Base-by-base conservation (phyloP, 2,113 vertebrate genomes). In the Uria aalge region DNA sequence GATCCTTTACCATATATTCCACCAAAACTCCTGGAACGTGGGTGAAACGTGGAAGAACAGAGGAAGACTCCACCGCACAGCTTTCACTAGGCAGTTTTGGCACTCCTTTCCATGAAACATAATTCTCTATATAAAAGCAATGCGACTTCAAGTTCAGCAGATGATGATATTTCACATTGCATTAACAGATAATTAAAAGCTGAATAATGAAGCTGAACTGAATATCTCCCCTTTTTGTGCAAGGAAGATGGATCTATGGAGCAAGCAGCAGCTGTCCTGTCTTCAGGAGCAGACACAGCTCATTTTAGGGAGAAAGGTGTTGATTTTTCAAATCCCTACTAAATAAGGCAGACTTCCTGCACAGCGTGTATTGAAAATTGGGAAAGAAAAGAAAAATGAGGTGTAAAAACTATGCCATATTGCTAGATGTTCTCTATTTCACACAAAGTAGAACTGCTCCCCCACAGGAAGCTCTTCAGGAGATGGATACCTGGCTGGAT, bases 81-180 rank as follows among this genome's bases (percentile, higher is more conserved):
- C 22, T 88, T 55, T 80, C 63, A 40, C n/a, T 34, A 66, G 67
- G 36, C 32, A 80, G 41, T 26, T 88, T 59, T 86, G 67, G n/a
- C 55, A 55, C 27, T 82, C 38, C 38, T 62, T 57, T 36, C 59
- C 22, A 7, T 47, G 38, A 82, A n/a, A 48, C 23, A 32, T 22
- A 74, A 55, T 45, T 63, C 60, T 71, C 41, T 75, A 41, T 22
- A 56, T 16, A 85, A 26, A 81, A 89, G n/a, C 29, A 69, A 62
- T 2, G 9, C 2, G 1, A 69, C 34, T 67, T 85, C 0, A 1
- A 43, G 43, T 40, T 86, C 8, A 0, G 11, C 36, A 93, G 29
- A 62, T n/a, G 18, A 77, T 41, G n/a, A 56, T 30, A 84, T 34
- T 48, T 71, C 32, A 62, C 20, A 22, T 63, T 85, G 69, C 21